phyloP scores from a whole-genome alignment of 1,140 invertebrate genomes.

The Drosophila orena region DNA sequence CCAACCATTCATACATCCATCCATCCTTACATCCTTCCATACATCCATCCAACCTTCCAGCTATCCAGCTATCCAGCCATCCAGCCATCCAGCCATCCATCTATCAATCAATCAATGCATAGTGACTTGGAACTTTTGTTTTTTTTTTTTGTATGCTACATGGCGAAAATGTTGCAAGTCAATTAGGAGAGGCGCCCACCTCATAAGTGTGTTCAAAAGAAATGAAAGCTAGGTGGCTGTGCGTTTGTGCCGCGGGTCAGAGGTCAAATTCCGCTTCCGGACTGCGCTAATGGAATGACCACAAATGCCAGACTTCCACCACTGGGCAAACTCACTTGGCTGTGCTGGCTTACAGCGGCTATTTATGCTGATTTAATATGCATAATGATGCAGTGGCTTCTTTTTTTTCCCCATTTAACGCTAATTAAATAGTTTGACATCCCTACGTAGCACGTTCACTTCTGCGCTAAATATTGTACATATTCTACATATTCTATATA shows the following conservation, averaged over 20 bases:
- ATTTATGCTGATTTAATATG: neutral
- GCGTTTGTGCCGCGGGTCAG: neutral
- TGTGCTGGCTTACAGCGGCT: neutral
- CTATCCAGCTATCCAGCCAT: no score
- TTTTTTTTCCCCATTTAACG: neutral
- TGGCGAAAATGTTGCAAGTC: constrained; percentile 40
- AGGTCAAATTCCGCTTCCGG: constrained; percentile 35
- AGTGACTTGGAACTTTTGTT: constrained; percentile 45
- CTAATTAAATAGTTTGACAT: no score
- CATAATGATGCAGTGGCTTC: neutral
- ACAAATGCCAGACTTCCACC: constrained; percentile 8
- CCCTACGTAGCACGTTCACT: no score
- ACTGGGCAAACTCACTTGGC: constrained; percentile 10
- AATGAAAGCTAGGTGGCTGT: neutral
- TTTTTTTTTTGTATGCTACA: constrained; percentile 17
- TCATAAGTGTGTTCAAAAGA: constrained; percentile 22
- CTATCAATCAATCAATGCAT: constrained; percentile 48
- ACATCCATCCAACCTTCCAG: neutral
- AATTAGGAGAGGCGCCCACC: constrained; percentile 31
- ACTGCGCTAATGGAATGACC: constrained; percentile 36
- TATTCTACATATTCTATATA: no score
- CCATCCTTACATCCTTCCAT: neutral
- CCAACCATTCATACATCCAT: neutral
- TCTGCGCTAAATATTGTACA: no score
- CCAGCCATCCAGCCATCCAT: neutral